Evolutionary conservation across 2,888 invertebrate genomes (phyloP), one percentile per base, ranked within the genome.

Genomic region (Netelia melanura): DNA sequence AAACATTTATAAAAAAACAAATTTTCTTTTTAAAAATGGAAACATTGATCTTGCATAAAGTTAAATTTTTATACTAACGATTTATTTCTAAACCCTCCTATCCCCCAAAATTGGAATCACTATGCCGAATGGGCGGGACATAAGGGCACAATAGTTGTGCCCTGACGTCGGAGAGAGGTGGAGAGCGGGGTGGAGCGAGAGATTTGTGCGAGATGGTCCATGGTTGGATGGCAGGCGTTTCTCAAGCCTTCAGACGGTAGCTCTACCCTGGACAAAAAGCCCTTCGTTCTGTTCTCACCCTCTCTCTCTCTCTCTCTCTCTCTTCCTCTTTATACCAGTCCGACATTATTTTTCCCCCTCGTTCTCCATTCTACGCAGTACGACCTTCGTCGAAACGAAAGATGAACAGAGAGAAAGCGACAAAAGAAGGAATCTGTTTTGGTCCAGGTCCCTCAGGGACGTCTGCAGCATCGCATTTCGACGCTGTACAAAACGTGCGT

Each of bases 151-250:
- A 75, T 54, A 67, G 70, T 30, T 58, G 14, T 21, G 62, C 38
- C 38, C 38, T 38, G 38, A 8, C 6, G 38, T 5, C 38, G 17
- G 44, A 52, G 58, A 67, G 81, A 74, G 21, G 30, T 30, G n/a
- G 72, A 44, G 48, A 74, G 77, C 68, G 65, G 81, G 83, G 86
- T 83, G 85, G 85, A 86, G 85, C 83, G 72, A 77, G 6, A 38
- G 67, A 83, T 86, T 77, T 58, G 68, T 68, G 11, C 72, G 58
- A 48, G 67, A 77, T 81, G 83, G 83, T 81, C 78, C 81, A 83
- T 30, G 78, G 86, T 81, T 83, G 83, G 85, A 78, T 84, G 75
- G 83, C 81, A 84, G 86, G 86, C 83, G 81, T 76, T 83, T 44
- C 86, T 56, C 76, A 23, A 43, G 43, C 14, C 58, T 64, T 74